Conservation (phyloP, 2,113 vertebrate genomes). For the Callospermophilus lateralis region DNA sequence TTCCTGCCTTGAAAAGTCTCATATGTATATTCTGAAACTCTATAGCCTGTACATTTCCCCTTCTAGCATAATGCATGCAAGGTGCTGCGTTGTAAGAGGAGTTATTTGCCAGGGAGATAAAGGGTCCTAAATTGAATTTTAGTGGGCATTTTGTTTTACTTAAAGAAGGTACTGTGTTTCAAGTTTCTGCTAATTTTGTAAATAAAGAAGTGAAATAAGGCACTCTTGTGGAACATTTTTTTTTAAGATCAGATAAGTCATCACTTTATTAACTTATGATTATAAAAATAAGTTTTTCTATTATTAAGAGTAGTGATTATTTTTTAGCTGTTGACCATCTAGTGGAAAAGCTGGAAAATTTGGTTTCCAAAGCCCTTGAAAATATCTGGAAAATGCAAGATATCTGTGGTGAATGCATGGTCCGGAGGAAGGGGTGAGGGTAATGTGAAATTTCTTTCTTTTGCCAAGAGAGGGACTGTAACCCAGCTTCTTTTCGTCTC, state of each 20-base stretch:
- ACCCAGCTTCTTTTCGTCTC: background rate
- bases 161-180: slow-evolving; percentile 19
- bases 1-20: slow-evolving; percentile 16
- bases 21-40: background rate
- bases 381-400: slow-evolving; percentile 54
- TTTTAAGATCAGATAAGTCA: background rate
- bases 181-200: slow-evolving; percentile 45
- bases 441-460: slow-evolving; percentile 33
- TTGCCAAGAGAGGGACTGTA: slow-evolving; percentile 35
- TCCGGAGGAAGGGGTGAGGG: background rate
- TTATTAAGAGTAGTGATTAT: background rate
- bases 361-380: slow-evolving; percentile 58
- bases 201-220: slow-evolving; percentile 56
- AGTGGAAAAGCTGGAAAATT: slow-evolving; percentile 43
- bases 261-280: background rate
- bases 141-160: slow-evolving; percentile 54
- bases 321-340: background rate
- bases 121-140: slow-evolving; percentile 5
- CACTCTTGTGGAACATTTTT: background rate
- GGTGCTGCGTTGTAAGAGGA: background rate
- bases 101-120: background rate
- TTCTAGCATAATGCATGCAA: background rate
- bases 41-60: background rate
- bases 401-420: slow-evolving; percentile 49
- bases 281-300: background rate